A percentile compares a stretch with the other conserved stretches of the same genome.
These are phyloP conservation scores for Villa cingulata DNA, from an alignment of 2,888 invertebrate species.

Conservation along the genomic window DNA sequence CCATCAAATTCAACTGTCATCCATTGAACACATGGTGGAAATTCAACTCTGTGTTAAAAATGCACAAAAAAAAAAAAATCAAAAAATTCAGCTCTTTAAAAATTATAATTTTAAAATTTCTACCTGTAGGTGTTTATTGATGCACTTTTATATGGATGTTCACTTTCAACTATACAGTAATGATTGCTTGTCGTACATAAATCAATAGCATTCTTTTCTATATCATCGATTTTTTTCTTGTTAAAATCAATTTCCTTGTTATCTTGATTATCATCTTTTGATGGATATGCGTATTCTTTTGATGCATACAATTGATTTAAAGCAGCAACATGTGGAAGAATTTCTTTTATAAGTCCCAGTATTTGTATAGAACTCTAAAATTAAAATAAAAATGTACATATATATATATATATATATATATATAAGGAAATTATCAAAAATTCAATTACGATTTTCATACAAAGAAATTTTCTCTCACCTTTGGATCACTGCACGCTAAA, in stretches of 20 bases:
- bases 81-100: neutral
- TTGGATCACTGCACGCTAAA: conserved; percentile 60
- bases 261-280: conserved; percentile 12
- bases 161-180: conserved; percentile 87
- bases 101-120: neutral
- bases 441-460: no score
- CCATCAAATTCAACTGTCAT: conserved; percentile 87
- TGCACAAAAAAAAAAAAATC: neutral
- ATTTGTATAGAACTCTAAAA: conserved; percentile 74
- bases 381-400: no score
- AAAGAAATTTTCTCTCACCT: no score
- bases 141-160: conserved; percentile 90
- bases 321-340: conserved; percentile 77
- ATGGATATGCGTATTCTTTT: conserved; percentile 21
- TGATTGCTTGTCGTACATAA: conserved; percentile 63
- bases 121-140: conserved; percentile 71
- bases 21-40: conserved; percentile 82
- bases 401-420: no score
- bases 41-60: conserved; percentile 54
- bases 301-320: conserved; percentile 52
- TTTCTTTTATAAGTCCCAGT: conserved; percentile 70
- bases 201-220: conserved; percentile 21
- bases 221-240: conserved; percentile 21
- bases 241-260: conserved; percentile 20
- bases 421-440: no score